Evolutionary conservation across 1,140 invertebrate genomes (phyloP).

Genomic region (Aphaenogaster floridana): DNA sequence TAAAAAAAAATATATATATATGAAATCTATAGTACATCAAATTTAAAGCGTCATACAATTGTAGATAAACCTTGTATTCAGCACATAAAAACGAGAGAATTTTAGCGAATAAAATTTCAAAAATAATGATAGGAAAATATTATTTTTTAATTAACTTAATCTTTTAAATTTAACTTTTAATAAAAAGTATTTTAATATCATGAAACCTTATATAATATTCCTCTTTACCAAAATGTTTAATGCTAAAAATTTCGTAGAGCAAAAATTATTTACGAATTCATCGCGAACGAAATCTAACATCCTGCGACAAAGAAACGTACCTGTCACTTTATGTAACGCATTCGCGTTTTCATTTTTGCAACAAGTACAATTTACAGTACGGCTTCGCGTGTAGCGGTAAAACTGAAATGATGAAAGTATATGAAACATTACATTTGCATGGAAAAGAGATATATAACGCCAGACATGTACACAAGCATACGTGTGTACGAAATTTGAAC

Average conservation of each 20-base stretch:
- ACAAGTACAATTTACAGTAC: constrained; percentile 34
- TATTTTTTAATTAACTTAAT: background rate
- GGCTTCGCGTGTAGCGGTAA: constrained; percentile 16
- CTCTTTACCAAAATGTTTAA: background rate
- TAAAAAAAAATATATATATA: background rate
- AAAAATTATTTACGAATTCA: constrained; percentile 16
- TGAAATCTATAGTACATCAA: background rate
- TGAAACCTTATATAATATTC: background rate
- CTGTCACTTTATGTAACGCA: constrained; percentile 37
- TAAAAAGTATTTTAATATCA: background rate
- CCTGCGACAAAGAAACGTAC: background rate
- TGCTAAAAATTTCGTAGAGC: background rate
- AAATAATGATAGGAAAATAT: constrained; percentile 14
- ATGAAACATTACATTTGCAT: constrained; percentile 45
- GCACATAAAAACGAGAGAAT: background rate
- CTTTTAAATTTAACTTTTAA: background rate
- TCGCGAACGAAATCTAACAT: constrained; percentile 2
- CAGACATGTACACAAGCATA: background rate
- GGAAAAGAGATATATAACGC: background rate
- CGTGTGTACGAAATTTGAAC: constrained; percentile 5
- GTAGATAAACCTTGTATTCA: background rate
- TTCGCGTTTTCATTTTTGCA: constrained; percentile 33
- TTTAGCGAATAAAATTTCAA: background rate
- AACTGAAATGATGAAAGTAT: constrained; percentile 33
- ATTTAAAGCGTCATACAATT: background rate